Evolutionary conservation across 2,113 vertebrate species (phyloP).

Genomic region (Opisthocomus hoazin): DNA sequence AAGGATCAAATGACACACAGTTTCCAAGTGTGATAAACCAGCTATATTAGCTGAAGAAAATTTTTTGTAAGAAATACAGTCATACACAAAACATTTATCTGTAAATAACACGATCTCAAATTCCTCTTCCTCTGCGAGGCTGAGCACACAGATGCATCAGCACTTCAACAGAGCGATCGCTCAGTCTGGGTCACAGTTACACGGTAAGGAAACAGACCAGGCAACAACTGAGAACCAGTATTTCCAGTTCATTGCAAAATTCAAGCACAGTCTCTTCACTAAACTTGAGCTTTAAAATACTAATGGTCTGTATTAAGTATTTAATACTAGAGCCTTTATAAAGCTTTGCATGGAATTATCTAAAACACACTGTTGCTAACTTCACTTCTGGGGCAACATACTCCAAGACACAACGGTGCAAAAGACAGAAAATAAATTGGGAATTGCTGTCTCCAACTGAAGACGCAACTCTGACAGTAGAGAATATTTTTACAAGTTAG

Average conservation of each 20-base stretch:
- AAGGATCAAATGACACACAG: background rate
- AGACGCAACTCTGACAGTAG: background rate
- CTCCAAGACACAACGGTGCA: background rate
- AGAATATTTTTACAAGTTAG: background rate
- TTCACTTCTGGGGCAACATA: background rate
- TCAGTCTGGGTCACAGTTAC: background rate
- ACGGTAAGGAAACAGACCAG: background rate
- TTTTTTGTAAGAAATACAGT: background rate
- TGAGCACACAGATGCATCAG: background rate
- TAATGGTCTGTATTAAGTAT: background rate
- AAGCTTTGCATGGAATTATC: background rate
- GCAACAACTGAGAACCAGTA: background rate
- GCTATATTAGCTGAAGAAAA: background rate
- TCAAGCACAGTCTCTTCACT: background rate
- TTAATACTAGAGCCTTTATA: background rate
- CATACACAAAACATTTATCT: accelerated
- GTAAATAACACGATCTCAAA: background rate
- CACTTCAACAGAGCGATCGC: background rate
- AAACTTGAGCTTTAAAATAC: background rate
- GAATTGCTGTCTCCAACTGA: background rate
- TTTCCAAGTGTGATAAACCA: background rate
- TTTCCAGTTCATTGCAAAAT: background rate
- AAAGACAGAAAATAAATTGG: background rate
- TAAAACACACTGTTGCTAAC: background rate
- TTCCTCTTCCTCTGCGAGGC: background rate